phyloP scores from a whole-genome alignment of 2,888 invertebrate species.

The Ischnus inquisitorius region DNA sequence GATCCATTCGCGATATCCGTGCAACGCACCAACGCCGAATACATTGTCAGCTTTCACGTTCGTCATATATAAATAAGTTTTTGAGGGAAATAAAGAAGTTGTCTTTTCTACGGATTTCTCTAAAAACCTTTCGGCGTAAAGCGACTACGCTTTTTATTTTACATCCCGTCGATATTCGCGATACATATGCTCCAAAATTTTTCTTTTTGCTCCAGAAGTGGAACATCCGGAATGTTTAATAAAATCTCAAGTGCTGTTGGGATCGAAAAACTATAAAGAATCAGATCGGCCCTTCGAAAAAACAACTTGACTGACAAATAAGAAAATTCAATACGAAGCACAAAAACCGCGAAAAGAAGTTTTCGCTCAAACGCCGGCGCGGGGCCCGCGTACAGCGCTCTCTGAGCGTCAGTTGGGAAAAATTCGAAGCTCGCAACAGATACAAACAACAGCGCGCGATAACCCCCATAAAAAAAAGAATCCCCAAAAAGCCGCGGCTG shows the following conservation, averaged over 20 bases:
- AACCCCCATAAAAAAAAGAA: constrained; percentile 30
- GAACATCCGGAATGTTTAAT: too few relatives aligned
- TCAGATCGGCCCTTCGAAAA: too few relatives aligned
- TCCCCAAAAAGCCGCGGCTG: too few relatives aligned
- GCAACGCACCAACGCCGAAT: constrained; percentile 96
- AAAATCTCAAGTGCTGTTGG: too few relatives aligned
- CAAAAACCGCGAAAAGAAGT: too few relatives aligned
- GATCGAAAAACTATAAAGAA: too few relatives aligned
- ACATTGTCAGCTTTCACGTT: constrained; percentile 97
- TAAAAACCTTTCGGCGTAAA: neutral
- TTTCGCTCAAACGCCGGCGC: too few relatives aligned
- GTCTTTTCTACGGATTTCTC: constrained; percentile 27
- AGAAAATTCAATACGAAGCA: too few relatives aligned
- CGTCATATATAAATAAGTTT: constrained; percentile 86
- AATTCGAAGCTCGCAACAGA: constrained; percentile 8
- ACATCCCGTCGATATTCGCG: neutral
- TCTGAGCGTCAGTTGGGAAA: neutral
- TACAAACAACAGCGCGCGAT: constrained; percentile 36
- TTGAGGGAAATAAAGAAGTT: neutral
- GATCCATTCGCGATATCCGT: constrained; percentile 98
- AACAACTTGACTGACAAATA: too few relatives aligned
- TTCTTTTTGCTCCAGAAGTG: neutral
- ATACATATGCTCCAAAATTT: neutral
- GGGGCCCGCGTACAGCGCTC: neutral
- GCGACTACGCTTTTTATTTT: neutral